Evolutionary conservation across 2,797 vertebrate species (phyloP).

Genomic region (Sparidentex hasta): DNA sequence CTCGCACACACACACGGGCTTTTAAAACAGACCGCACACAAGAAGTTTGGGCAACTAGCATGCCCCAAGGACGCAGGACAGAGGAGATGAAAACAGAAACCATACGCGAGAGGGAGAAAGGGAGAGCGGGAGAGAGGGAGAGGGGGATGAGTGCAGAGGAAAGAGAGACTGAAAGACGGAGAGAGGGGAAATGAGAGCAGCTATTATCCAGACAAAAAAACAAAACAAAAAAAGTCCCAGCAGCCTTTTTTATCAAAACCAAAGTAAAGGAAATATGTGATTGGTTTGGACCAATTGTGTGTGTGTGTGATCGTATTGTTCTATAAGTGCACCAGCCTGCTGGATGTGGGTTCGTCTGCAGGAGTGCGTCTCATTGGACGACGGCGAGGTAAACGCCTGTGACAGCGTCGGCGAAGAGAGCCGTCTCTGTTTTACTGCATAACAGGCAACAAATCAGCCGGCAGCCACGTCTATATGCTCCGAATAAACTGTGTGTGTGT

Average conservation of each 20-base stretch:
- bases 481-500: constrained; percentile 31
- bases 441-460: constrained; percentile 81
- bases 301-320: constrained; percentile 26
- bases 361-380: constrained; percentile 17
- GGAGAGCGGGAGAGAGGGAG: constrained; percentile 9
- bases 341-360: neutral
- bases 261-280: constrained; percentile 64
- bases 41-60: constrained; percentile 60
- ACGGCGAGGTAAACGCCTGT: constrained; percentile 14
- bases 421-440: constrained; percentile 58
- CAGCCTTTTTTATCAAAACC: constrained; percentile 65
- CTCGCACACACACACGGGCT: constrained; percentile 25
- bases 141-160: constrained; percentile 38
- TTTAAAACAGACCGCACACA: constrained; percentile 71
- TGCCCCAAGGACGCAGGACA: constrained; percentile 69
- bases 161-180: constrained; percentile 54
- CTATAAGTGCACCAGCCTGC: neutral
- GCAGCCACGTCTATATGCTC: constrained; percentile 67
- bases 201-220: constrained; percentile 36
- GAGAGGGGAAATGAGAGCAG: constrained; percentile 58
- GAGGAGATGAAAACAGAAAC: constrained; percentile 75
- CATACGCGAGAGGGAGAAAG: constrained; percentile 55
- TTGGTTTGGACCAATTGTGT: constrained; percentile 47
- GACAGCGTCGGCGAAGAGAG: constrained; percentile 18
- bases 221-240: constrained; percentile 40